Evolutionary conservation across 2,113 vertebrate species (phyloP), one percentile per base, ranked within the genome.

Genomic region (Marmota monax): DNA sequence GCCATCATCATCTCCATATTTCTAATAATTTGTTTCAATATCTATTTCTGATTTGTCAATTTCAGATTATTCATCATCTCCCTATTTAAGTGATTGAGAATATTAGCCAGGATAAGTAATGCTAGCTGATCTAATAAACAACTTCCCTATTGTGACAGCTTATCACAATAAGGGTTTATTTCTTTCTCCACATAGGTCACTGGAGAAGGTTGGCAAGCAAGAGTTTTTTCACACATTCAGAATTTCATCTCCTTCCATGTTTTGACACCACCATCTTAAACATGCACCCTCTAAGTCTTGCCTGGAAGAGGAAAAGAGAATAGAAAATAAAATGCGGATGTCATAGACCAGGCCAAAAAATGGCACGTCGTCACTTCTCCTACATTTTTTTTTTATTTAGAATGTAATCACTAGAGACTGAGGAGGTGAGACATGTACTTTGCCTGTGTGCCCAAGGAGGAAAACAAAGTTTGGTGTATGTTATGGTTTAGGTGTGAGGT

Each of bases 11-110:
- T 88, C n/a, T 63, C 39, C 22, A 16, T 63, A 16, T 37, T 58
- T 58, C 32, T 96, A 90, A 95, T 90, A 78, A 84, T 79, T 92
- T 83, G 42, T 45, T 90, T 87, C 32, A 56, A 7, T 58, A 14
- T 83, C 11, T 48, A 37, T 61, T 95, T 92, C 56, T 90, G 63
- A 56, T 73, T 83, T 84, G 27, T 61, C 76, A n/a, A 9, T 29
- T 80, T 80, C 58, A 27, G 69, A 32, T 67, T 90, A 85, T 86
- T 94, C 67, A 53, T n/a, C 82, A 42, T 3, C 13, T 73, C 34
- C 34, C 12, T 65, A 25, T 37, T 69, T 74, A 53, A 39, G 12
- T 85, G 32, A 4, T 39, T 93, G 42, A 82, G 61, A 4, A 9
- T 80, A 73, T 72, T 48, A 83, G 70, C 79, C 27, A 61, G 29